Evolutionary conservation across 1,140 invertebrate species (phyloP).

Genomic region (Heliconius melpomene): DNA sequence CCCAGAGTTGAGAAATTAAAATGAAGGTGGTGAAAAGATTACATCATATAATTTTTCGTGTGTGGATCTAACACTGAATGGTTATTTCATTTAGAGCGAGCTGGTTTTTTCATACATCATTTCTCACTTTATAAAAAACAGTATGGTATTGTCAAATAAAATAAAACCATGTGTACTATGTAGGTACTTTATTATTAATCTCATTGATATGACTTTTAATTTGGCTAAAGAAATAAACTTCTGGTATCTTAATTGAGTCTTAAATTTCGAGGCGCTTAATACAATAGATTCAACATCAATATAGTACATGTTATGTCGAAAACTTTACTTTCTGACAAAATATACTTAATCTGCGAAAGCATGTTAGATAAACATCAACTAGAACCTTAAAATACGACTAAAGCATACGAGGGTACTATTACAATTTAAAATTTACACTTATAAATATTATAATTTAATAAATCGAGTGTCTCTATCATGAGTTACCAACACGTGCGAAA

Average conservation of each 20-base stretch:
- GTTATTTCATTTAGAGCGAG: too few relatives aligned
- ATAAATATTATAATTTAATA: slow-evolving; percentile 24
- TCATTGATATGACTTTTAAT: slow-evolving; percentile 79
- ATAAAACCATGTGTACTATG: slow-evolving; percentile 34
- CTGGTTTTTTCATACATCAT: too few relatives aligned
- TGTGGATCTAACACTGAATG: too few relatives aligned
- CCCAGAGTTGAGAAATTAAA: too few relatives aligned
- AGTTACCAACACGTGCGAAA: not conserved
- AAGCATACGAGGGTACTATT: slow-evolving; percentile 11
- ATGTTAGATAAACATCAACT: slow-evolving; percentile 9
- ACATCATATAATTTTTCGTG: too few relatives aligned
- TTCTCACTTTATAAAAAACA: too few relatives aligned
- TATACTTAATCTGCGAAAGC: slow-evolving; percentile 1
- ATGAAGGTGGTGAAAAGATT: too few relatives aligned
- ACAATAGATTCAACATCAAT: slow-evolving; percentile 9
- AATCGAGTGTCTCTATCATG: slow-evolving; percentile 5
- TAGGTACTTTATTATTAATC: slow-evolving; percentile 69
- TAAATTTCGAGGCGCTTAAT: slow-evolving; percentile 17
- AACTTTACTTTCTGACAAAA: slow-evolving; percentile 15
- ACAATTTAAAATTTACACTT: slow-evolving; percentile 24
- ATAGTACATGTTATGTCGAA: not conserved
- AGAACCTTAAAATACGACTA: slow-evolving; percentile 19
- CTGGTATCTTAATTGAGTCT: slow-evolving; percentile 49
- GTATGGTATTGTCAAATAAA: not conserved
- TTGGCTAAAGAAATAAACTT: slow-evolving; percentile 71